phyloP scores from a whole-genome alignment of 2,797 vertebrate genomes.

The Sternotherus odoratus region DNA sequence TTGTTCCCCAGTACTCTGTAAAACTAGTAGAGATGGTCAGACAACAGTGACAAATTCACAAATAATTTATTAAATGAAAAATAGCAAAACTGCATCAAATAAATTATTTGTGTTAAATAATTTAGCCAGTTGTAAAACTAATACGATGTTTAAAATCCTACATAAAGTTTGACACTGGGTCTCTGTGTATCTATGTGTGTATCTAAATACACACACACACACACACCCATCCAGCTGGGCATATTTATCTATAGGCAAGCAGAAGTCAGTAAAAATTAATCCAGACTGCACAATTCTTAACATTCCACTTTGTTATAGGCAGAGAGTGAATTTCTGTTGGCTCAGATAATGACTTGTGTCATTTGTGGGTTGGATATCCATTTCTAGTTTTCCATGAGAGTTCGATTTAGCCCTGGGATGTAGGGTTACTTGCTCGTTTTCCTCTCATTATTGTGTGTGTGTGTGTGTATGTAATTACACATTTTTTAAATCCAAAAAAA shows the following conservation, averaged over 20 bases:
- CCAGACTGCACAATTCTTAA: not conserved
- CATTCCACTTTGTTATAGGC: not conserved
- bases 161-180: not conserved
- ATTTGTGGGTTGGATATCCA: not conserved
- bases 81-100: not conserved
- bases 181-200: rapidly evolving
- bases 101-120: slow-evolving; percentile 26
- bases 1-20: slow-evolving; percentile 32
- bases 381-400: slow-evolving; percentile 46
- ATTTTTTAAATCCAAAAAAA: slow-evolving; percentile 28
- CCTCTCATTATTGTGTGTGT: not conserved
- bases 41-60: slow-evolving; percentile 23
- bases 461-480: not conserved
- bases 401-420: slow-evolving; percentile 32
- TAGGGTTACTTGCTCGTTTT: slow-evolving; percentile 37
- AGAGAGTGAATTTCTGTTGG: not conserved
- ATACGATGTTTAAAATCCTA: not conserved
- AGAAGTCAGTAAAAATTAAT: not conserved
- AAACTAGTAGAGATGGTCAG: slow-evolving; percentile 38
- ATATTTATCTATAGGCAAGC: not conserved
- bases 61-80: not conserved
- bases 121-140: not conserved
- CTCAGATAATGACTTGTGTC: not conserved
- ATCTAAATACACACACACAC: not conserved
- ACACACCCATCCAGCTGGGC: not conserved